Conservation (phyloP, 2,888 invertebrate species). For the Leptinotarsa juncta region DNA sequence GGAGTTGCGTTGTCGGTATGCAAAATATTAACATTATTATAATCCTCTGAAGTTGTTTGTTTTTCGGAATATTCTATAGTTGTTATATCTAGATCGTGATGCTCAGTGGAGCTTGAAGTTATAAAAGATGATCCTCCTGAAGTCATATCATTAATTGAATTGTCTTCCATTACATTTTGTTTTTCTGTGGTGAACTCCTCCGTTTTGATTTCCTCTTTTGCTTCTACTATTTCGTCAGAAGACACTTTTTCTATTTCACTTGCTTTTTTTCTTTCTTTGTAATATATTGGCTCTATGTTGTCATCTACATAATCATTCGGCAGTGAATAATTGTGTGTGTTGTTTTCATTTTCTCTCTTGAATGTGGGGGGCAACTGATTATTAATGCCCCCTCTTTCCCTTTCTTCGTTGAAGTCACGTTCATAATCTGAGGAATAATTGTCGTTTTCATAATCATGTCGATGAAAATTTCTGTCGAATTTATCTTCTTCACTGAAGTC, state of each 20-base stretch:
- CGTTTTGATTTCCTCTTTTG: not conserved
- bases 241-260: not conserved
- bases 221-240: not conserved
- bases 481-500: not conserved
- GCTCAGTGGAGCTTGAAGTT: not conserved
- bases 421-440: not conserved
- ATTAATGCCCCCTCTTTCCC: not conserved
- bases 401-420: slow-evolving; percentile 9
- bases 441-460: not conserved
- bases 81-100: not conserved
- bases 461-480: not conserved
- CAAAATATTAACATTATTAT: not conserved
- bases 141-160: not conserved
- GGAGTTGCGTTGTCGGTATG: not conserved
- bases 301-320: slow-evolving; percentile 38
- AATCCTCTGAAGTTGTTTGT: not conserved
- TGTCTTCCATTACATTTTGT: not conserved
- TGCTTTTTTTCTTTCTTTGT: slow-evolving; percentile 23
- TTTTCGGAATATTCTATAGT: not conserved
- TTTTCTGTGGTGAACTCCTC: not conserved
- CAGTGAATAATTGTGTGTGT: slow-evolving; percentile 27
- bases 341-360: slow-evolving; percentile 13
- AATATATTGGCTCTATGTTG: slow-evolving; percentile 44
- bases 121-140: not conserved
- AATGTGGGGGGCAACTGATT: not conserved